Evolutionary conservation across 2,797 vertebrate genomes (phyloP), one percentile per base, ranked within the genome.

Genomic region (Myotis findleyi): DNA sequence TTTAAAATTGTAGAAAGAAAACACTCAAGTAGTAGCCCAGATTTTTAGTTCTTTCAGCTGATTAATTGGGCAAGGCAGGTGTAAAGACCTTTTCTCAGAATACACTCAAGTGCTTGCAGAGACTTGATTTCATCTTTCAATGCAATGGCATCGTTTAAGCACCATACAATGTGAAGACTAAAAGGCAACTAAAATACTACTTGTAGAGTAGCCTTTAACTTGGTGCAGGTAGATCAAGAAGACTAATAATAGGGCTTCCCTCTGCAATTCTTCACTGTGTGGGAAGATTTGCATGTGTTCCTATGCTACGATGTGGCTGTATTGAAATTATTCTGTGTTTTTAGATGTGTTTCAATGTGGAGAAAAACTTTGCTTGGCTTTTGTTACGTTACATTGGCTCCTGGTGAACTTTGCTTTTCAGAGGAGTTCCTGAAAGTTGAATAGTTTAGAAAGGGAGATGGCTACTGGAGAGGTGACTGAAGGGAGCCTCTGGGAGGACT

Each of bases 1-100:
- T 64, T 85, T 93, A 81, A 94, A 73, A 91, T 47, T 93, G 49
- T 94, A 89, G 76, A 69, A 47, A 72, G 38, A 89, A 93, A 85
- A 81, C 16, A 84, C 12, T 68, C 36, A 57, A 2, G 10, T 36
- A 33, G 77, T 81, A 81, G 18, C 64, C 5, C 59, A 83, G 36
- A 71, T 69, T 90, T 92, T 89, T 71, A 81, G 57, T 84, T 92
- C 12, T 93, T 77, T 86, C 12, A 68, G 57, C 20, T 86, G n/a
- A 62, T 80, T 89, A 55, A n/a, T 75, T 77, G n/a, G 33, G 13
- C 36, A 84, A 68, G 41, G 36, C 66, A 27, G 25, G n/a, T 71
- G 6, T 83, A 87, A 49, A 94, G 30, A 62, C 11, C 7, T 90
- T 76, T 80, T 30, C 41, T 93, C 38, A 85, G 87, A 49, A 87